A percentile compares a stretch with the other conserved stretches of the same genome.
phyloP scores from a whole-genome alignment of 2,888 invertebrate genomes.

The Pammene fasciana region DNA sequence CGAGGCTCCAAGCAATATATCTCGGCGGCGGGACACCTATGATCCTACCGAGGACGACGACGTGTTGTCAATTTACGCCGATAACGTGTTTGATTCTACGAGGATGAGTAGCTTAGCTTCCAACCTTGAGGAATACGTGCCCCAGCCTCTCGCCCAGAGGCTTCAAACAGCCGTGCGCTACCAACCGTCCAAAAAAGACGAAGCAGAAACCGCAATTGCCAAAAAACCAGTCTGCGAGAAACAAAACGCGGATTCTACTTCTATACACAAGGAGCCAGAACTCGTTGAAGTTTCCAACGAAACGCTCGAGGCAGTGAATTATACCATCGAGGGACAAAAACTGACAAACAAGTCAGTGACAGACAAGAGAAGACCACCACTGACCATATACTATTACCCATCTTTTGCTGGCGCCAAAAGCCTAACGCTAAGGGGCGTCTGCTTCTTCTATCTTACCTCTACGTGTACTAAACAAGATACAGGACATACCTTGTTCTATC shows the following conservation, averaged over 20 bases:
- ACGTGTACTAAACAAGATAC: slow-evolving; percentile 52
- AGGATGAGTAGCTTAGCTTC: slow-evolving; percentile 47
- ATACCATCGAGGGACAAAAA: neutral
- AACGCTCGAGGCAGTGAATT: neutral
- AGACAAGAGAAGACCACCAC: neutral
- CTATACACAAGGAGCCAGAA: slow-evolving; percentile 52
- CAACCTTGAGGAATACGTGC: slow-evolving; percentile 59
- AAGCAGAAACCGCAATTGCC: slow-evolving; percentile 30
- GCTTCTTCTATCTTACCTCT: slow-evolving; percentile 58
- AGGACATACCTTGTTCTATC: slow-evolving; percentile 51
- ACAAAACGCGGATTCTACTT: slow-evolving; percentile 68
- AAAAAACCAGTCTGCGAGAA: slow-evolving; percentile 57
- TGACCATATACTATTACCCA: slow-evolving; percentile 43
- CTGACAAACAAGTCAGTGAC: neutral
- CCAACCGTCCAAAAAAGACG: slow-evolving; percentile 55
- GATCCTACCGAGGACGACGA: slow-evolving; percentile 64
- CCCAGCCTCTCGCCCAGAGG: slow-evolving; percentile 48
- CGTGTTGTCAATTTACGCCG: slow-evolving; percentile 70
- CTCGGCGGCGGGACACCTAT: slow-evolving; percentile 44
- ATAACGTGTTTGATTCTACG: slow-evolving; percentile 69
- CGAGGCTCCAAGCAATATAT: neutral
- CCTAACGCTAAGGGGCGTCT: slow-evolving; percentile 55
- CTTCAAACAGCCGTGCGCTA: slow-evolving; percentile 47
- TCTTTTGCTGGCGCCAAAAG: slow-evolving; percentile 46
- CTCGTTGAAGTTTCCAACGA: slow-evolving; percentile 1